Conservation (phyloP, 2,797 vertebrate species). For the Catamblyrhynchus diadema region DNA sequence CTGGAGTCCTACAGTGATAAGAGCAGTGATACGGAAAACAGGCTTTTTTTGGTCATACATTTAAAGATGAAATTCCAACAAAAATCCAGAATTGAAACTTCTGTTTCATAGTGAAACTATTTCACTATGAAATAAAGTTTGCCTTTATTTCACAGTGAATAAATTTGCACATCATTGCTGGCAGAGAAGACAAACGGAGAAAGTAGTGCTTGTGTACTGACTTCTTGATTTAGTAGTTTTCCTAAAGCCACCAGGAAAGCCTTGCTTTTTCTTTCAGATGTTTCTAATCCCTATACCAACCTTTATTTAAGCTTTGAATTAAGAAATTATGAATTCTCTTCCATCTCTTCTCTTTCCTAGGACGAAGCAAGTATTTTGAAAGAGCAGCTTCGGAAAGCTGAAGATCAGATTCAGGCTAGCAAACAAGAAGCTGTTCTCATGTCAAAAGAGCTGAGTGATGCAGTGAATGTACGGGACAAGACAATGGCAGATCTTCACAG, state of each 20-base stretch:
- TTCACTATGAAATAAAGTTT: not conserved
- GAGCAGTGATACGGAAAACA: not conserved
- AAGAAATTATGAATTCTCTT: not conserved
- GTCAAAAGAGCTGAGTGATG: slow-evolving; percentile 90
- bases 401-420: slow-evolving; percentile 92
- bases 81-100: not conserved
- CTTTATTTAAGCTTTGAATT: not conserved
- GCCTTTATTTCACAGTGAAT: not conserved
- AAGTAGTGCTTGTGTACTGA: not conserved
- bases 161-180: not conserved
- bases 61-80: not conserved
- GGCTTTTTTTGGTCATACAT: not conserved
- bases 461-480: slow-evolving; percentile 89
- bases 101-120: not conserved
- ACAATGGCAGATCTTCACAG: slow-evolving; percentile 94
- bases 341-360: slow-evolving; percentile 65
- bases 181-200: not conserved
- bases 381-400: slow-evolving; percentile 92
- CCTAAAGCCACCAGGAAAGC: not conserved
- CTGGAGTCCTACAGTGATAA: not conserved
- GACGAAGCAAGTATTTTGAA: slow-evolving; percentile 84
- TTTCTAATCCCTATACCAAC: not conserved
- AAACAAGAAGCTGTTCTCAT: slow-evolving; percentile 89
- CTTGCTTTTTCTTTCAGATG: not conserved
- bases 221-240: not conserved